Evolutionary conservation across 1,140 invertebrate species (phyloP), one percentile per base, ranked within the genome.

Genomic region (Drosophila albomicans): DNA sequence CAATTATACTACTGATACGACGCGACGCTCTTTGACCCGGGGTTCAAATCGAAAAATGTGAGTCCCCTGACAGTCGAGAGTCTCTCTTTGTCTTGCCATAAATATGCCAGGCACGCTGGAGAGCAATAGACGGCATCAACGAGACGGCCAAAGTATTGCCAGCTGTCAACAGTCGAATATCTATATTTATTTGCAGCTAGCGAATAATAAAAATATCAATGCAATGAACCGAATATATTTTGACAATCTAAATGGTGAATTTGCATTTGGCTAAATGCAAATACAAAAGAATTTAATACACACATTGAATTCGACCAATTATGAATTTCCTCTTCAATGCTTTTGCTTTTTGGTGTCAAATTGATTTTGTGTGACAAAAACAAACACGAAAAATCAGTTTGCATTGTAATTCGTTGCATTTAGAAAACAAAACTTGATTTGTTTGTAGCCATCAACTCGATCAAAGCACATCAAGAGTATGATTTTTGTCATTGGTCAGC

Each of bases 41-140:
- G 62, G 58, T 61, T 41, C 20, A 58, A 52, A 59, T 35, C 16
- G 28, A 30, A 59, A 58, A 38, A 35, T 32, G 49, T 45, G 13
- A 20, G 38, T 28, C 4, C 15, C 30, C 41, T 43, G 8, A 16
- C 38, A 63, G 48, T 32, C 35, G 3, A 25, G 3, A 25, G 20
- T 25, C 20, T 25, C 20, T 38, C 13, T 48, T 46, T 65, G 38
- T 62, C 3, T 59, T 20, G 10, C 13, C 6, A 64, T 71, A 82
- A 72, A 72, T 59, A 78, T 70, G 67, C 61, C 28, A 35, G 56
- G 30, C 82, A 80, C 81, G 63, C 70, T 67, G 20, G 28, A 35
- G 13, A 58, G 43, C 30, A 13, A 65, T 48, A 45, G 28, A 52
- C 54, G 8, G 35, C 43, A 25, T 35, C 8, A 38, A n/a, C 13